phyloP scores from a whole-genome alignment of 2,113 vertebrate species.

The Carlito syrichta region DNA sequence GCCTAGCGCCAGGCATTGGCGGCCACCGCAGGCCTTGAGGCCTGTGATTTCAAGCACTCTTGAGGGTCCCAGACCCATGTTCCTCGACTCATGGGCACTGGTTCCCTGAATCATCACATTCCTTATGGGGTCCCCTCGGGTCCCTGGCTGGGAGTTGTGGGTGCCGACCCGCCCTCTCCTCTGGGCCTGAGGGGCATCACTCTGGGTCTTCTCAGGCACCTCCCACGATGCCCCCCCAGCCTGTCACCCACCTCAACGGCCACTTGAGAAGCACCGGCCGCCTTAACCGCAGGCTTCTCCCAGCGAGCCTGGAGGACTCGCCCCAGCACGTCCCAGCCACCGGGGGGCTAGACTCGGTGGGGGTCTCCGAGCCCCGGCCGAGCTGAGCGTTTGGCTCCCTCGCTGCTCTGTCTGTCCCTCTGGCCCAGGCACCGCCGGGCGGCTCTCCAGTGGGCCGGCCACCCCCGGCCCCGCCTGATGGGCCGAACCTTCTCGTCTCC shows the following conservation, averaged over 20 bases:
- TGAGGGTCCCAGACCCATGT: background rate
- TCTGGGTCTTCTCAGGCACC: background rate
- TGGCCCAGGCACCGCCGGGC: no score
- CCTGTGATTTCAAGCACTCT: background rate
- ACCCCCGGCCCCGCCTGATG: no score
- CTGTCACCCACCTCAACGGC: rapidly evolving
- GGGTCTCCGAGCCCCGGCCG: no score
- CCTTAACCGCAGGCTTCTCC: no score
- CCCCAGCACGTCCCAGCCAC: rapidly evolving
- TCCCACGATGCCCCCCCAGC: no score
- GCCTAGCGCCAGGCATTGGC: rapidly evolving
- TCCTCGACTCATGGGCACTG: background rate
- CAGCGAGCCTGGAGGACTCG: background rate
- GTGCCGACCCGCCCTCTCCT: background rate
- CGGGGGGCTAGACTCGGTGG: no score
- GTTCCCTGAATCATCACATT: background rate
- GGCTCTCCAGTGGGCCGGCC: no score
- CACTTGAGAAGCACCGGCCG: rapidly evolving
- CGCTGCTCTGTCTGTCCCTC: no score
- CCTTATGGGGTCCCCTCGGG: background rate
- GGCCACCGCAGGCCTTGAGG: background rate
- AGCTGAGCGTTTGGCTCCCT: no score
- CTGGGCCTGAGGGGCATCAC: background rate
- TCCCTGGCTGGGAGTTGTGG: rapidly evolving
- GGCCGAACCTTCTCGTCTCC: no score